Evolutionary conservation across 2,888 invertebrate species (phyloP).

Genomic region (Hydrotaea cyrtoneurina): DNA sequence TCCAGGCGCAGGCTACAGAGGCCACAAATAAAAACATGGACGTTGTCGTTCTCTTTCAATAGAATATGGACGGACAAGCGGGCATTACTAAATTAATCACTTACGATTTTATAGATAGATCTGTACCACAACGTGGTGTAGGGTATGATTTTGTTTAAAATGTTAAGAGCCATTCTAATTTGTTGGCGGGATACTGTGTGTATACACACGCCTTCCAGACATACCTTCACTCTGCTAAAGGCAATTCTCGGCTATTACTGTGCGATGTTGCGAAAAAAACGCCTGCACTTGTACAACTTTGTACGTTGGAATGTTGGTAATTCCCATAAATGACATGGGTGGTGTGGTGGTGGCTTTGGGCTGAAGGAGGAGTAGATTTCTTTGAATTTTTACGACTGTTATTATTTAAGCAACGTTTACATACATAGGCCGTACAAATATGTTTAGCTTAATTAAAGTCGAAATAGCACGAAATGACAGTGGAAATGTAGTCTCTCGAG

Average conservation of each 20-base stretch:
- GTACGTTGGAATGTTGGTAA: conserved; percentile 65
- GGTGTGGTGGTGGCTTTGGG: conserved; percentile 4
- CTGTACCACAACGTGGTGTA: too few species aligned
- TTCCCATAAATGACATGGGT: conserved; percentile 48
- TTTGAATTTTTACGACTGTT: conserved; percentile 72
- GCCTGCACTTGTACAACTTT: conserved; percentile 64
- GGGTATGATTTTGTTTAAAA: too few species aligned
- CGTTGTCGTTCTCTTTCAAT: too few species aligned
- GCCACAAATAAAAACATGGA: too few species aligned
- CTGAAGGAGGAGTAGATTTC: conserved; percentile 40
- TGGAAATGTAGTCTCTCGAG: neutral
- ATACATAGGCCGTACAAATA: conserved; percentile 65
- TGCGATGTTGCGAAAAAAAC: conserved; percentile 37
- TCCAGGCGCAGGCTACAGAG: too few species aligned
- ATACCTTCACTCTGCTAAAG: neutral
- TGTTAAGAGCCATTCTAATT: too few species aligned
- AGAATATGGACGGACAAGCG: too few species aligned
- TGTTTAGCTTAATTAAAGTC: conserved; percentile 78
- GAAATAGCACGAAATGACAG: conserved; percentile 61
- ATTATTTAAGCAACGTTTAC: conserved; percentile 64
- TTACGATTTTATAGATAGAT: too few species aligned
- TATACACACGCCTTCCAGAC: neutral
- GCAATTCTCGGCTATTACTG: conserved; percentile 27
- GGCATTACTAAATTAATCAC: too few species aligned
- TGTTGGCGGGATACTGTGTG: conserved; percentile 1